Conservation (phyloP, 2,113 vertebrate species). For the Macaca nemestrina region DNA sequence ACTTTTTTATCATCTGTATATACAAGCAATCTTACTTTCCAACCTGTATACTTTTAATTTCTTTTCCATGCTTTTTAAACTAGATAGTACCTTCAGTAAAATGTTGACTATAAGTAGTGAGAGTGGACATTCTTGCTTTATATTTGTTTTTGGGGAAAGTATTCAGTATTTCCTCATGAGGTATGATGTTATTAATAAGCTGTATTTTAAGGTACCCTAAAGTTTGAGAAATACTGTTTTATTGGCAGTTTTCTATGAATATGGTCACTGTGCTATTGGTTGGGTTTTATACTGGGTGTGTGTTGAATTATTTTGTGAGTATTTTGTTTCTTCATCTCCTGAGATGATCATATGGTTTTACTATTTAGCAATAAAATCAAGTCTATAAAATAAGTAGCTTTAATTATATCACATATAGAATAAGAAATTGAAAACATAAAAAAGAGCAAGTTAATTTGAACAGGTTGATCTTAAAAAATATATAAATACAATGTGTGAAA, state of each 20-base stretch:
- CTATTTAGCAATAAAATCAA: conserved; percentile 20
- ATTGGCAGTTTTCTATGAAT: neutral
- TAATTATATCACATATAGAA: neutral
- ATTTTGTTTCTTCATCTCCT: neutral
- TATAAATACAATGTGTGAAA: neutral
- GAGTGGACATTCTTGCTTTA: neutral
- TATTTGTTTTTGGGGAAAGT: neutral
- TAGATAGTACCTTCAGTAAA: neutral
- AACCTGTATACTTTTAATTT: neutral
- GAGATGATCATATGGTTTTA: neutral
- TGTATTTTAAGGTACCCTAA: neutral
- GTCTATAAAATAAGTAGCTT: neutral
- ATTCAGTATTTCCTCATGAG: neutral
- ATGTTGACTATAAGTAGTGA: neutral
- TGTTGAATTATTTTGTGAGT: neutral
- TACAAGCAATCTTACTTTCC: neutral
- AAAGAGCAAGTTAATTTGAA: neutral
- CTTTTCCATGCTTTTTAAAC: neutral
- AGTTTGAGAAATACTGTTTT: neutral
- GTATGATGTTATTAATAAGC: neutral
- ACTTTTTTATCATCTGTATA: neutral
- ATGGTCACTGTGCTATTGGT: neutral
- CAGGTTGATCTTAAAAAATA: neutral
- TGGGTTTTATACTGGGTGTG: neutral
- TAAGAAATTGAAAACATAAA: neutral